phyloP scores from a whole-genome alignment of 2,797 vertebrate genomes.

The Enteromius treurensis region DNA sequence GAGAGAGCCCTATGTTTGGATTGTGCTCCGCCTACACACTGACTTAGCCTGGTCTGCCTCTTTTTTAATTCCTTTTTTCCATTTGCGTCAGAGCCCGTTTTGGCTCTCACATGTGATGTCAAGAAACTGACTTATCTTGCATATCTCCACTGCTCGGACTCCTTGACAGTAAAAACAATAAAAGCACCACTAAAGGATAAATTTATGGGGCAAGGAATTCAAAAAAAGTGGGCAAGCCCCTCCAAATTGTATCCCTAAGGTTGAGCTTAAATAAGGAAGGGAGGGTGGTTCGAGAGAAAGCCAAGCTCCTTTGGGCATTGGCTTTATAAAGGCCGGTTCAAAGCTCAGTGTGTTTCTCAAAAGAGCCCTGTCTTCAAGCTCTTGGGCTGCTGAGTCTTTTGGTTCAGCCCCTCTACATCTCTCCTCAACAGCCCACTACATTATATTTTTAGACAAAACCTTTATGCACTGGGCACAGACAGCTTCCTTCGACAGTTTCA shows the following conservation, averaged over 20 bases:
- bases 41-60: slow-evolving; percentile 38
- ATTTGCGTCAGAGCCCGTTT: slow-evolving; percentile 35
- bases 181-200: slow-evolving; percentile 26
- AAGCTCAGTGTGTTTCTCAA: slow-evolving; percentile 47
- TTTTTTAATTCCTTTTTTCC: slow-evolving; percentile 15
- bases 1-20: slow-evolving; percentile 45
- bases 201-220: slow-evolving; percentile 35
- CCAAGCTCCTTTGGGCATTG: slow-evolving; percentile 41
- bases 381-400: slow-evolving; percentile 3
- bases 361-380: slow-evolving; percentile 40
- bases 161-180: slow-evolving; percentile 48
- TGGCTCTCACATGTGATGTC: slow-evolving; percentile 23
- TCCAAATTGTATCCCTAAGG: slow-evolving; percentile 26
- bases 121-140: slow-evolving; percentile 40
- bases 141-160: slow-evolving; percentile 29
- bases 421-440: neutral
- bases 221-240: slow-evolving; percentile 1
- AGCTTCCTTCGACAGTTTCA: neutral
- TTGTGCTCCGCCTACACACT: slow-evolving; percentile 50
- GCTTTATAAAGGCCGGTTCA: slow-evolving; percentile 51
- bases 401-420: slow-evolving; percentile 1
- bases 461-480: neutral
- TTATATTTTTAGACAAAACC: neutral
- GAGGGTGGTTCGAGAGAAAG: slow-evolving; percentile 7
- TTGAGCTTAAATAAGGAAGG: slow-evolving; percentile 10